A percentile compares a stretch with the other conserved stretches of the same genome.
These are phyloP conservation scores for Dastarcus helophoroides DNA, from an alignment of 2,888 invertebrate genomes.

Conservation along the genomic window DNA sequence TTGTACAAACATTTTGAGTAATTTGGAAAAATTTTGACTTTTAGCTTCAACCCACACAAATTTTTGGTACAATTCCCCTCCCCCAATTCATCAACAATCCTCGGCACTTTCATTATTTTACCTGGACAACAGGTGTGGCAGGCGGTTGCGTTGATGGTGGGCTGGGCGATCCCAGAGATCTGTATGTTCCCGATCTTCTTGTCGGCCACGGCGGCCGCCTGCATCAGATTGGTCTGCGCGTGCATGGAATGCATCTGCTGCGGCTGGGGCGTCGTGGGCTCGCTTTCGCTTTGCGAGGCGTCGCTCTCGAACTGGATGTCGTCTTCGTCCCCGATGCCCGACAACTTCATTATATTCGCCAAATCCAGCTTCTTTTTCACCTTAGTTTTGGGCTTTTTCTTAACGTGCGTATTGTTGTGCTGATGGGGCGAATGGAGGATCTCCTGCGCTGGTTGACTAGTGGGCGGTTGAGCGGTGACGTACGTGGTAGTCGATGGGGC, in stretches of 20 bases:
- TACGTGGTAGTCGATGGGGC: slow-evolving; percentile 35
- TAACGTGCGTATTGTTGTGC: slow-evolving; percentile 28
- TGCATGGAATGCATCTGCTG: slow-evolving; percentile 20
- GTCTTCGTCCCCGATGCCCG: slow-evolving; percentile 58
- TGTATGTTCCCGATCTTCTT: slow-evolving; percentile 33
- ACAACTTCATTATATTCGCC: slow-evolving; percentile 63
- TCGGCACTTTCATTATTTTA: no score
- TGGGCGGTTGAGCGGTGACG: slow-evolving; percentile 22
- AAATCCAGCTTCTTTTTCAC: slow-evolving; percentile 53
- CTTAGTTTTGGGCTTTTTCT: slow-evolving; percentile 28
- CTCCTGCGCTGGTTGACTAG: slow-evolving; percentile 15
- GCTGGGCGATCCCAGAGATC: slow-evolving; percentile 31
- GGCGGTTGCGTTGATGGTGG: slow-evolving; percentile 34
- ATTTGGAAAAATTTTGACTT: no score
- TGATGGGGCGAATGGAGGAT: slow-evolving; percentile 14
- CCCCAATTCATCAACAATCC: no score
- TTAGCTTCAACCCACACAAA: no score
- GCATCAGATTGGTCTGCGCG: slow-evolving; percentile 13
- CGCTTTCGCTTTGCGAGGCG: slow-evolving; percentile 35
- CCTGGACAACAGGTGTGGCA: slow-evolving; percentile 34
- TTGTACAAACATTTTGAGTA: no score
- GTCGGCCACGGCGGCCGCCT: slow-evolving; percentile 14
- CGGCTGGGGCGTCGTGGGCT: slow-evolving; percentile 30
- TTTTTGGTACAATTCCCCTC: no score
- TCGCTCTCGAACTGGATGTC: slow-evolving; percentile 42